phyloP scores from a whole-genome alignment of 2,113 vertebrate genomes.

The Chauna torquata region DNA sequence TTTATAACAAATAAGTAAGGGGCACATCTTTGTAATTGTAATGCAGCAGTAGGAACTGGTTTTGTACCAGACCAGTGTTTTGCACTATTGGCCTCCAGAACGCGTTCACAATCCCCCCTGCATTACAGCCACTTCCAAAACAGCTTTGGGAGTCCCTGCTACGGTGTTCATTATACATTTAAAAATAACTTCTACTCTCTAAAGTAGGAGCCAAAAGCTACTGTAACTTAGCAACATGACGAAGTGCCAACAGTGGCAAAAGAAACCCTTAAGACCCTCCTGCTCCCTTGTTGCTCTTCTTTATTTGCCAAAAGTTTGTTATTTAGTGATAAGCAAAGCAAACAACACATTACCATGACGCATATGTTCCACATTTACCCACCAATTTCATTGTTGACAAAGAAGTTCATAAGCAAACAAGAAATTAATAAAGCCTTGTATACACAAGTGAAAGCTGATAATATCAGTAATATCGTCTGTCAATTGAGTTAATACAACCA shows the following conservation, averaged over 20 bases:
- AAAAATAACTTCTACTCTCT: conserved; percentile 54
- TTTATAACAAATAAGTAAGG: fast-evolving
- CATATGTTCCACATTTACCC: not conserved
- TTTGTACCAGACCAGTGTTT: not conserved
- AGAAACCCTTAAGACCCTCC: conserved; percentile 22
- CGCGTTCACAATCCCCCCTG: not conserved
- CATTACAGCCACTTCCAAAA: not conserved
- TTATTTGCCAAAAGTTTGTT: conserved; percentile 67
- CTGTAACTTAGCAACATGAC: conserved; percentile 74
- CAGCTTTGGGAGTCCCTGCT: not conserved
- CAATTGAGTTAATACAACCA: conserved; percentile 43
- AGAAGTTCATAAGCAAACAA: conserved; percentile 57
- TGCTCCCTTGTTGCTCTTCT: conserved; percentile 39
- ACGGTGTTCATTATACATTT: conserved; percentile 33
- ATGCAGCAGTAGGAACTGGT: not conserved
- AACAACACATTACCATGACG: conserved; percentile 10
- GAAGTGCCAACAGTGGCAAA: conserved; percentile 32
- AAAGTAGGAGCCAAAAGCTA: conserved; percentile 31
- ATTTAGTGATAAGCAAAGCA: conserved; percentile 70
- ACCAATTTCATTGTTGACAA: conserved; percentile 41
- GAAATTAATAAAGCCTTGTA: conserved; percentile 34
- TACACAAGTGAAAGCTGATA: conserved; percentile 31
- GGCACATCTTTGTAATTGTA: not conserved
- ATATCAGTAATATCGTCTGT: conserved; percentile 44
- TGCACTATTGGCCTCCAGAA: not conserved